Evolutionary conservation across 2,113 vertebrate genomes (phyloP), one percentile per base, ranked within the genome.

Genomic region (Colius striatus): DNA sequence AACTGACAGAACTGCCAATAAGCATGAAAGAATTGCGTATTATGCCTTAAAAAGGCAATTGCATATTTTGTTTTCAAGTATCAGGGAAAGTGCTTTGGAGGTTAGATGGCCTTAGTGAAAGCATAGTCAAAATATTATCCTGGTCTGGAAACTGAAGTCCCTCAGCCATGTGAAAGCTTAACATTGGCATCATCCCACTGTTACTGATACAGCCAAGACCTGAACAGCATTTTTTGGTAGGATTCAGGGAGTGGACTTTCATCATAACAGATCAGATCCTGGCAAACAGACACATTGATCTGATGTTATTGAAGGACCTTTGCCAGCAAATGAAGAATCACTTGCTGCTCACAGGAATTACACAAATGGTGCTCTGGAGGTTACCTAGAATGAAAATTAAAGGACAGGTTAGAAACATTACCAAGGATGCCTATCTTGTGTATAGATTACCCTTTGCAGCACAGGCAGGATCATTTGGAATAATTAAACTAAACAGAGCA

Each of bases 1-100:
- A 95, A 84, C 73, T 76, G 83, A 66, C 68, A 93, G 63, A 94
- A 87, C 68, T 79, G 48, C 58, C 6, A 2, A 54, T 92, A 89
- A 84, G 41, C 57, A 84, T 41, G 80, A 72, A 93, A 79, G 48
- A 81, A 73, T 73, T 43, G 41, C 51, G 20, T 94, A 78, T 90
- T 70, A 19, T 43, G 48, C n/a, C 45, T 68, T 84, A 47, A 70
- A 84, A 89, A 78, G 72, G 85, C 70, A 88, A 65, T 34, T 57
- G n/a, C 41, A 84, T 5, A 5, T 78, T 94, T 85, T 92, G 36
- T 67, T 93, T 82, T 26, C 43, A 27, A 30, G 6, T 76, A 30
- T 43, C 4, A 2, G 57, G 63, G 55, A 71, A 81, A 11, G 43
- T 4, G 23, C n/a, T n/a, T 94, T 72, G 57, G 41, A 71, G 50